These are phyloP conservation scores for Scaptomyza flava DNA, from an alignment of 2,888 invertebrate genomes.

Conservation along the genomic window DNA sequence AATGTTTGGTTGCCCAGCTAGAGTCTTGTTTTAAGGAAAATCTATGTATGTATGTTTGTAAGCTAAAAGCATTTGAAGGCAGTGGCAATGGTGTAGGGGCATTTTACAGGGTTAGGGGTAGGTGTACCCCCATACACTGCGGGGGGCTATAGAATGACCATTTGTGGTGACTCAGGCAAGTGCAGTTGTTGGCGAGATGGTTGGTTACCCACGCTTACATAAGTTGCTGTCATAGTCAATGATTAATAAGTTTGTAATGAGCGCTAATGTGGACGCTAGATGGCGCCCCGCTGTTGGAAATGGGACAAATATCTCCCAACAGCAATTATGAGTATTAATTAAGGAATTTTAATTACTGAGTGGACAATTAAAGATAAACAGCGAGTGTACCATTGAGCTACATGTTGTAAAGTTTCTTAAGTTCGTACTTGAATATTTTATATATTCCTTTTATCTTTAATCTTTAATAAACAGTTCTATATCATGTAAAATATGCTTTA, in stretches of 20 bases:
- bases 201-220: constrained; percentile 7
- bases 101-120: background rate
- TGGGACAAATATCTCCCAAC: background rate
- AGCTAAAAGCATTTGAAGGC: constrained; percentile 5
- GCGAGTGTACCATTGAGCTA: background rate
- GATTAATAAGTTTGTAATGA: constrained; percentile 65
- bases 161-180: constrained; percentile 56
- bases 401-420: no score
- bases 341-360: background rate
- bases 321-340: constrained; percentile 1
- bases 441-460: no score
- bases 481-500: no score
- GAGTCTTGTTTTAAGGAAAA: constrained; percentile 41
- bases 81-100: background rate
- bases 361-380: background rate
- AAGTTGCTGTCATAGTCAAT: constrained; percentile 33
- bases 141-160: constrained; percentile 5
- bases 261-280: constrained; percentile 33
- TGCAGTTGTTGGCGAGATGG: background rate
- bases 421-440: no score
- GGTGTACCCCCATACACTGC: background rate
- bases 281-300: constrained; percentile 22
- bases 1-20: constrained; percentile 21
- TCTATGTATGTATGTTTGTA: constrained; percentile 25
- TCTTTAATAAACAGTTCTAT: no score